phyloP scores from a whole-genome alignment of 2,888 invertebrate genomes.

The Phortica okadai region DNA sequence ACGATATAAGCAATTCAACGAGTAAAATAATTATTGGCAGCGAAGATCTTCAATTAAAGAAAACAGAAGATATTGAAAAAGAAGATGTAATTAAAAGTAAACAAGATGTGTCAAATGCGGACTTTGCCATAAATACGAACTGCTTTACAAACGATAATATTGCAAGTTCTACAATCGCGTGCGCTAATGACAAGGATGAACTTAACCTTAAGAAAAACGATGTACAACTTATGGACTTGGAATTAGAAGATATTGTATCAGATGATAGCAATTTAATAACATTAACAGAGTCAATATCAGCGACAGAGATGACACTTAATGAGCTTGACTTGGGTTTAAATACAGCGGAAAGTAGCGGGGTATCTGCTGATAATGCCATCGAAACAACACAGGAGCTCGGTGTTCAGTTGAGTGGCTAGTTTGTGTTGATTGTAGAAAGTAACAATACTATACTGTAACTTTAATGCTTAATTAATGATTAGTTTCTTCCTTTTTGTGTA shows the following conservation, averaged over 20 bases:
- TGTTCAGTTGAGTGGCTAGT: neutral
- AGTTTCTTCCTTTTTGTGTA: neutral
- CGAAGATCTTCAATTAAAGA: too few relatives aligned
- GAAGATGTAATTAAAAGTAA: too few relatives aligned
- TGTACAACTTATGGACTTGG: neutral
- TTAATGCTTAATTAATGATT: too few relatives aligned
- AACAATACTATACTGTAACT: neutral
- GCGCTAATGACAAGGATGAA: neutral
- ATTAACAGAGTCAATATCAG: neutral
- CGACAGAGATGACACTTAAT: neutral
- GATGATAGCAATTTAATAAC: slow-evolving; percentile 15
- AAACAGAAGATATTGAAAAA: too few relatives aligned
- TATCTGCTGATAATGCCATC: neutral
- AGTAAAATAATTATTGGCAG: too few relatives aligned
- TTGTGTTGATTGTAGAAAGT: neutral
- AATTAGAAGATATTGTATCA: slow-evolving; percentile 13
- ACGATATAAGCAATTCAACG: too few relatives aligned
- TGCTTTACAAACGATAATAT: neutral
- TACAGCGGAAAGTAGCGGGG: neutral
- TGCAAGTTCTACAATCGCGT: neutral
- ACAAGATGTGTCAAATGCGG: neutral
- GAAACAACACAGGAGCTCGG: neutral
- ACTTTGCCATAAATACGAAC: neutral
- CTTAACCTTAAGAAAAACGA: neutral
- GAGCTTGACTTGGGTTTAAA: neutral